Percentiles rank a stretch among this genome's conserved stretches.
Conservation (phyloP, 2,797 vertebrate genomes). For the Pyrocephalus nanus region DNA sequence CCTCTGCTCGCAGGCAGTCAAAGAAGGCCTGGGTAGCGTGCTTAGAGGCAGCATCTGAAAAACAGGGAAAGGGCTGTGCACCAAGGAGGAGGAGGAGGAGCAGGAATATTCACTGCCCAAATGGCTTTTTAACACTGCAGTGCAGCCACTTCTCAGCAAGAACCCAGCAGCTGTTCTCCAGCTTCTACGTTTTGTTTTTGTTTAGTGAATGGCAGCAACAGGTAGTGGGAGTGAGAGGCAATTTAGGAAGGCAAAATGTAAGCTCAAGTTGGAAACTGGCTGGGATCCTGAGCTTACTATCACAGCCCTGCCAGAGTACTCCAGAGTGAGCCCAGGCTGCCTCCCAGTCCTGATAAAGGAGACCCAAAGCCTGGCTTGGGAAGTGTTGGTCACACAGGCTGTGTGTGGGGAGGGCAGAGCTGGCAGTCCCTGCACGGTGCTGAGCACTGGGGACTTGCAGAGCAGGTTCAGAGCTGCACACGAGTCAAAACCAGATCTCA, state of each 20-base stretch:
- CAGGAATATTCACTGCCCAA: not conserved
- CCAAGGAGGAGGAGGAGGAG: not conserved
- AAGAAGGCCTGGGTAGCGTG: constrained; percentile 96
- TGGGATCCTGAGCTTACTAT: not conserved
- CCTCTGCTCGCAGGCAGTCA: constrained; percentile 92
- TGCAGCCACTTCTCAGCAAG: not conserved
- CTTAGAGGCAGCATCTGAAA: constrained; percentile 92
- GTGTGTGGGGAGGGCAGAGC: not conserved
- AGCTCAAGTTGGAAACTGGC: constrained; percentile 15
- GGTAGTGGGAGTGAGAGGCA: not conserved
- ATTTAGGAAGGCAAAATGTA: not conserved
- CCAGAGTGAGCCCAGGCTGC: not conserved
- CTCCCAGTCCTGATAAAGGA: not conserved
- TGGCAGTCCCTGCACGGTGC: not conserved
- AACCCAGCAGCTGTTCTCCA: not conserved
- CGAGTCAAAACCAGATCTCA: not conserved
- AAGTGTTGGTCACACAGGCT: not conserved
- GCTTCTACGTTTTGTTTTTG: not conserved
- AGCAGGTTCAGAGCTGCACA: not conserved
- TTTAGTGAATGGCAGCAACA: constrained; percentile 8
- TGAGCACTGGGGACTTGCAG: not conserved
- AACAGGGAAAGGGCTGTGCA: not conserved
- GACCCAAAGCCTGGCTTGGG: not conserved
- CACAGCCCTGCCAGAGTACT: not conserved
- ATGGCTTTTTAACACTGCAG: not conserved